These are phyloP conservation scores for Phylloscopus whistleri DNA, from an alignment of 2,113 vertebrate genomes.

Conservation along the genomic window DNA sequence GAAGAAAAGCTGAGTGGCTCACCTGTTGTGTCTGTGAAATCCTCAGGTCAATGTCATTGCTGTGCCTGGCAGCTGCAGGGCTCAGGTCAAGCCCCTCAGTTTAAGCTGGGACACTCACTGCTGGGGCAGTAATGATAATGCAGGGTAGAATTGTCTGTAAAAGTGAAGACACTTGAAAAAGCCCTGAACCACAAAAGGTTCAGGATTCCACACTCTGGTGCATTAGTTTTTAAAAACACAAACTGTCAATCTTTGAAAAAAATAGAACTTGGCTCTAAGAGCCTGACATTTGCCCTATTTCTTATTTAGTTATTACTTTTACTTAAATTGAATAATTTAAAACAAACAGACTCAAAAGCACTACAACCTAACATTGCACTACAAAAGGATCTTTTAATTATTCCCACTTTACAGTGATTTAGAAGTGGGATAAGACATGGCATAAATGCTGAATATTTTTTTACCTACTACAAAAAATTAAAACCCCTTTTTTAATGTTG, in stretches of 20 bases:
- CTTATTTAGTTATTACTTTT: background rate
- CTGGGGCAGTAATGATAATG: background rate
- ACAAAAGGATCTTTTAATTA: background rate
- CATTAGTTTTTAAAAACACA: background rate
- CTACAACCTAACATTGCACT: background rate
- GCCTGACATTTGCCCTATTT: background rate
- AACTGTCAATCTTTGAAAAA: background rate
- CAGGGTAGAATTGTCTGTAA: background rate
- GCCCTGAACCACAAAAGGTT: background rate
- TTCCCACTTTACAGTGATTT: background rate
- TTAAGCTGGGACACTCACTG: background rate
- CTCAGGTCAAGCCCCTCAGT: background rate
- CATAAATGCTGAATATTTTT: background rate
- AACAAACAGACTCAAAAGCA: background rate
- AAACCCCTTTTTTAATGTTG: background rate
- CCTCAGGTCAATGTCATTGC: background rate
- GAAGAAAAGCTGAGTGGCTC: background rate
- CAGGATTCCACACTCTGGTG: background rate
- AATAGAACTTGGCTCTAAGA: background rate
- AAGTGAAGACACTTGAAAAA: background rate
- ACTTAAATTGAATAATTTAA: background rate
- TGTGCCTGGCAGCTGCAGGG: background rate
- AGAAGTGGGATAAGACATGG: background rate
- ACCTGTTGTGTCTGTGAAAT: background rate
- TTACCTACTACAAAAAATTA: background rate